Base-by-base conservation (phyloP, 2,888 invertebrate species). In the Steromphala cineraria region DNA sequence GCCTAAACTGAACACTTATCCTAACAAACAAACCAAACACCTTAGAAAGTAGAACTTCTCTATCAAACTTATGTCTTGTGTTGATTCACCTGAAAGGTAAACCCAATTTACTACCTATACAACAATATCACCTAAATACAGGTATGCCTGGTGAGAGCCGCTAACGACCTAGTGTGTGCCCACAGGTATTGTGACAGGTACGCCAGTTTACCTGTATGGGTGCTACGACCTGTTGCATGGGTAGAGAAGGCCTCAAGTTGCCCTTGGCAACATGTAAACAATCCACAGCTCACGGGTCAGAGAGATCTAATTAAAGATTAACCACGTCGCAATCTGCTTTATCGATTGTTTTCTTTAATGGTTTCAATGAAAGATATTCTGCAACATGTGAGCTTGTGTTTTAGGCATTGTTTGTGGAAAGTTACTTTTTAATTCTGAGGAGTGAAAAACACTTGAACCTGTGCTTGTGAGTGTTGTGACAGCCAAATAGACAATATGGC, bases 401-500 rank as follows among this genome's bases (percentile, higher is more conserved):
- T 31, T n/a, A 28, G 7, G 31, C 36, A 36, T 71, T 71, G 71
- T 71, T 28, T 13, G 5, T 10, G 46, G 46, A 46, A 13, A 46
- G 46, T 46, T 71, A 17, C 31, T n/a, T 5, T 71, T 36, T 71
- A 36, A 28, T 71, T 36, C 71, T 71, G 40, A 36, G 71, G 71
- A 71, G 36, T 8, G 13, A 46, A 1, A 8, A 13, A 46, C 46
- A 13, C 46, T 46, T 46, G 71, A 36, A 15, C 5, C 28, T 21
- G 67, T 31, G 71, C 13, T 71, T 31, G 40, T 71, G 40, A 36
- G 71, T 62, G 71, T 71, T 36, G 31, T 71, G 71, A 71, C 71
- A 71, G 71, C n/a, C 28, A 71, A 19, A 19, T 36, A 55, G 56
- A 78, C 86, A 87, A 86, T 56, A 92, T 92, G 92, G 92, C 92